Conservation (phyloP, 2,888 invertebrate species). For the Pammene fasciana region DNA sequence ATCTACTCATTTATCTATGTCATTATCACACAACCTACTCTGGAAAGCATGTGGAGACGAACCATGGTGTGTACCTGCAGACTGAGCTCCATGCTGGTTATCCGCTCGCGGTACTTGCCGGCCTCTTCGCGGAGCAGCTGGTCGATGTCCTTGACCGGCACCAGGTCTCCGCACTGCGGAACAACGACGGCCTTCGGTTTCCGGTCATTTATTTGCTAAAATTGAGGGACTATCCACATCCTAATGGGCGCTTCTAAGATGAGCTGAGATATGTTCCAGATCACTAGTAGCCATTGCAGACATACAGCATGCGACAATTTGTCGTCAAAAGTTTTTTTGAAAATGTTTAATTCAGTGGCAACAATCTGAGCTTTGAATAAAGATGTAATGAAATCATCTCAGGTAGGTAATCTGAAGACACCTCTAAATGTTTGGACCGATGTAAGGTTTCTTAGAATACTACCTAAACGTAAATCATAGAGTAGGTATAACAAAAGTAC, state of each 20-base stretch:
- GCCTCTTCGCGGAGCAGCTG: conserved; percentile 54
- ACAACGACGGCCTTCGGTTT: conserved; percentile 28
- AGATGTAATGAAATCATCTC: background rate
- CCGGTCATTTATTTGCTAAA: background rate
- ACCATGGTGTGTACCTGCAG: conserved; percentile 1
- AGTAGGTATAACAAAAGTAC: too few relatives aligned
- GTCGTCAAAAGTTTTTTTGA: too few relatives aligned
- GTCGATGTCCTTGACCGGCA: conserved; percentile 65
- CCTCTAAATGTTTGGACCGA: conserved; percentile 63
- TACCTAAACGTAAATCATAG: too few relatives aligned
- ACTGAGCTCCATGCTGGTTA: conserved; percentile 59
- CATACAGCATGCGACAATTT: background rate
- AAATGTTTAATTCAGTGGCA: too few relatives aligned
- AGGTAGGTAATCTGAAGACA: background rate
- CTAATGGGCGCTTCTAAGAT: background rate
- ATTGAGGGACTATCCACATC: background rate
- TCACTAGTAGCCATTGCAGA: too few relatives aligned
- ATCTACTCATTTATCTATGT: too few relatives aligned
- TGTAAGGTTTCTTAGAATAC: conserved; percentile 24
- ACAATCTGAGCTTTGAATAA: too few relatives aligned
- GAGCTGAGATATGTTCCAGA: background rate
- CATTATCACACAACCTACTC: too few relatives aligned
- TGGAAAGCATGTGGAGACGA: too few relatives aligned
- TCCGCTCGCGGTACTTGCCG: conserved; percentile 57
- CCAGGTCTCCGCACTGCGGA: conserved; percentile 65